Evolutionary conservation across 2,113 vertebrate species (phyloP).

Genomic region (Podiceps cristatus): DNA sequence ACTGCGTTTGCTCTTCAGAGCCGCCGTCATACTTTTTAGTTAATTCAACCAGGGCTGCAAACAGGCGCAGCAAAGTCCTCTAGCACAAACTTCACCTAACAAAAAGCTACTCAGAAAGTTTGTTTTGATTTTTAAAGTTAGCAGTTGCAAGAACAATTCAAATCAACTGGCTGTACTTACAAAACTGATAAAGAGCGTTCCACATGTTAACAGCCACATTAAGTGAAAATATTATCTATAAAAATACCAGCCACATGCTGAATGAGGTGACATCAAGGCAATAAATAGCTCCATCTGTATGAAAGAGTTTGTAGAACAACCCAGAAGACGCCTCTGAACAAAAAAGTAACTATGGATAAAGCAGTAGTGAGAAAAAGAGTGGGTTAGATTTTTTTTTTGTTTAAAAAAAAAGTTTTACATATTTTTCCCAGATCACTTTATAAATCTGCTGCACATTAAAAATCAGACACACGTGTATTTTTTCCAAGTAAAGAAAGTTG

Average conservation of each 20-base stretch:
- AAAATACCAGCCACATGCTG: slow-evolving; percentile 65
- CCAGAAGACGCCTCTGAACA: slow-evolving; percentile 33
- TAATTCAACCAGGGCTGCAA: neutral
- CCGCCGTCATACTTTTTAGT: neutral
- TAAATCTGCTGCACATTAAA: slow-evolving; percentile 42
- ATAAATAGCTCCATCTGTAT: slow-evolving; percentile 68
- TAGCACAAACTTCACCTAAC: neutral
- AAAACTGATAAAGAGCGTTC: slow-evolving; percentile 40
- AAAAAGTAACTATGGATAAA: slow-evolving; percentile 14
- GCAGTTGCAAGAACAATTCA: slow-evolving; percentile 10
- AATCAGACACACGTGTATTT: slow-evolving; percentile 36
- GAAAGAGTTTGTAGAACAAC: slow-evolving; percentile 41
- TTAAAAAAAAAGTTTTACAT: neutral
- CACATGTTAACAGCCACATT: slow-evolving; percentile 55
- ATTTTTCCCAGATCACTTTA: slow-evolving; percentile 55
- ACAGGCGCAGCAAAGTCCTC: neutral
- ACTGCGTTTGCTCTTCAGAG: neutral
- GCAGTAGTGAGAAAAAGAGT: neutral
- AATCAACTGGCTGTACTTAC: slow-evolving; percentile 27
- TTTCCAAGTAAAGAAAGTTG: neutral
- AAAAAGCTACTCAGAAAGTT: neutral
- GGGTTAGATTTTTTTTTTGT: neutral
- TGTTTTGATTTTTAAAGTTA: slow-evolving; percentile 27
- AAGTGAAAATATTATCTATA: slow-evolving; percentile 63
- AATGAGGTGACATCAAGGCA: slow-evolving; percentile 69